Base-by-base conservation (phyloP, 2,113 vertebrate genomes). In the Agapornis roseicollis region DNA sequence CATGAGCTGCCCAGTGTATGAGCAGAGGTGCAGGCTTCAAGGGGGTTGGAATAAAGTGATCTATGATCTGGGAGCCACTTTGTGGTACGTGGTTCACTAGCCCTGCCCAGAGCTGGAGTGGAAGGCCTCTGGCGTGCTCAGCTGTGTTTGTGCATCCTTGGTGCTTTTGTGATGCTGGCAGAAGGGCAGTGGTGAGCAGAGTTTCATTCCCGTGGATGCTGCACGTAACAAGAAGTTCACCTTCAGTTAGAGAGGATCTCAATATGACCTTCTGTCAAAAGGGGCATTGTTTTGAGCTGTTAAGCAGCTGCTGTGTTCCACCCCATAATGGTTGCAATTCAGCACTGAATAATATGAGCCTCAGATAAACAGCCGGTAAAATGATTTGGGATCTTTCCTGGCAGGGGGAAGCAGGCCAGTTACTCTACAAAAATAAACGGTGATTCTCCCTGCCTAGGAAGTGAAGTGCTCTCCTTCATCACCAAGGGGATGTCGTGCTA, bases 341-440 rank as follows among this genome's bases (percentile, higher is more conserved):
- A 86, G 81, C 23, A 76, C 66, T 52, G 84, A 95, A 96, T 92
- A 92, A 90, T 90, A 63, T 74, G 52, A 70, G 22, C 60, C 55
- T 80, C 69, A 86, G 85, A 80, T 83, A 89, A 95, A 85, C 87
- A 96, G 79, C 80, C 2, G 91, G 92, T 95, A 96, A 95, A 96
- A 92, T 93, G 93, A 95, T 96, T 73, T 93, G 84, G 78, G 95
- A 93, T 85, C 78, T 87, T 95, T 97, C 90, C 94, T 79, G 78
- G 81, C 1, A 1, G 64, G 52, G 65, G 86, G 47, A 89, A 92
- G 70, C 53, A 80, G 74, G 94, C 93, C 79, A 74, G 66, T 78
- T 90, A 80, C 50, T 88, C 88, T 89, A 85, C 66, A 84, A 85
- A 93, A 95, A 94, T 47, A 90, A 93, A 93, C 92, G 66, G 81